phyloP scores from a whole-genome alignment of 23 tunicate genomes.

The Pegea sp. region DNA sequence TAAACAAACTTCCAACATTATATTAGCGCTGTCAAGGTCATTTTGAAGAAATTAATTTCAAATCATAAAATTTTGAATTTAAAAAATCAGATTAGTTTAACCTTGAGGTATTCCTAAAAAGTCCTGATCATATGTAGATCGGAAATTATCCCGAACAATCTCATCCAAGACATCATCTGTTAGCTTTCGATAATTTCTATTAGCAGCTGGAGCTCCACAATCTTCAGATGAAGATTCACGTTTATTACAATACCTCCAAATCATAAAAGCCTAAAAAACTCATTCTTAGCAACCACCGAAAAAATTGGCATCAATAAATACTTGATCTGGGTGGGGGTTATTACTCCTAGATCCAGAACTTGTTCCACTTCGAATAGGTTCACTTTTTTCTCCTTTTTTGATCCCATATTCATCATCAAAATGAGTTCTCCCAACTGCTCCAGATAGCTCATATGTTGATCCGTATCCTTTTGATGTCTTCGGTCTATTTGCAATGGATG shows the following conservation, averaged over 20 bases:
- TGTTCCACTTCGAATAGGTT: constrained; percentile 72
- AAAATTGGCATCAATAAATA: constrained; percentile 1
- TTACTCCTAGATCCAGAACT: constrained; percentile 70
- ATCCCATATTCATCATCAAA: constrained; percentile 35
- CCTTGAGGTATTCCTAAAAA: constrained; percentile 88
- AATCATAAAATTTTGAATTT: no score
- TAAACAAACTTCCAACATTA: no score
- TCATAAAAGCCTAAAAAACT: constrained; percentile 1
- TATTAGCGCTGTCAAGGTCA: no score
- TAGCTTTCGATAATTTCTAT: constrained; percentile 1
- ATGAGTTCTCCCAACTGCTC: background rate
- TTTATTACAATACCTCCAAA: background rate
- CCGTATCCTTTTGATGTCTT: constrained; percentile 59
- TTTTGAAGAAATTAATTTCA: no score
- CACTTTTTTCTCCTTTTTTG: constrained; percentile 22
- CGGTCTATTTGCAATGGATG: constrained; percentile 59
- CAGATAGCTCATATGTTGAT: constrained; percentile 10
- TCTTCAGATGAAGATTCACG: background rate
- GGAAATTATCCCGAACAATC: constrained; percentile 44
- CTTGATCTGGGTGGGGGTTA: constrained; percentile 84
- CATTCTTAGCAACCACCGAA: background rate
- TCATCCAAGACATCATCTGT: constrained; percentile 27
- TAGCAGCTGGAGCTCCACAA: background rate
- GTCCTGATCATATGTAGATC: constrained; percentile 60
- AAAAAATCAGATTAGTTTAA: no score